A percentile compares a stretch with the other conserved stretches of the same genome.
Conservation (phyloP, 2,113 vertebrate genomes). For the Tetrao urogallus region DNA sequence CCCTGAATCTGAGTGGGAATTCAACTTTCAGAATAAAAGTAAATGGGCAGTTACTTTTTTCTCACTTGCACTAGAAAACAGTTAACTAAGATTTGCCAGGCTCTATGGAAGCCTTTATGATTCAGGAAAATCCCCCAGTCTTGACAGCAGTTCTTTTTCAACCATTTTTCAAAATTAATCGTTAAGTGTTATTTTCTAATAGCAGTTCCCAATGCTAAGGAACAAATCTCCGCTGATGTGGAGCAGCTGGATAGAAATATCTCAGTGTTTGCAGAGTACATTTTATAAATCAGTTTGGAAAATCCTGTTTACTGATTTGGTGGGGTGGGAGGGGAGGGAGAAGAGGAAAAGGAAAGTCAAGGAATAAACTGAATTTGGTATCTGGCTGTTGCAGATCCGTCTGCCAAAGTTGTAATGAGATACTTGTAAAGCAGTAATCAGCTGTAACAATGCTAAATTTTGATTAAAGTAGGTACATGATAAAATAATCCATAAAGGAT, state of each 20-base stretch:
- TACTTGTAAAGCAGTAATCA: background rate
- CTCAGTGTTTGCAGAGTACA: background rate
- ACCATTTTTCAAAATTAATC: background rate
- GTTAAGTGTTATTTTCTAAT: conserved; percentile 33
- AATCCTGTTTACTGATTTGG: conserved; percentile 28
- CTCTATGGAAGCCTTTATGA: background rate
- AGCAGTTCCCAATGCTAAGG: background rate
- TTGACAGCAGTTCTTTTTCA: background rate
- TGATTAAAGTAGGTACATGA: background rate
- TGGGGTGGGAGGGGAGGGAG: background rate
- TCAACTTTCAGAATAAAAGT: background rate
- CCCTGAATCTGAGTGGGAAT: background rate
- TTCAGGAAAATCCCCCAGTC: background rate
- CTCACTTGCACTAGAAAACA: background rate
- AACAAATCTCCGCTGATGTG: background rate
- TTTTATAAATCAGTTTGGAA: conserved; percentile 24
- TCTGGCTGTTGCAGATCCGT: background rate
- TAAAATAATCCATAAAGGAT: conserved; percentile 27
- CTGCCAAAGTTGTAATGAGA: conserved; percentile 22
- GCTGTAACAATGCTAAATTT: background rate
- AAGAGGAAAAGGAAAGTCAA: background rate
- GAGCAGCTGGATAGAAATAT: conserved; percentile 17
- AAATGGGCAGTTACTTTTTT: background rate
- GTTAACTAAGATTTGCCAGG: background rate
- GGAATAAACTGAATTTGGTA: background rate